phyloP scores from a whole-genome alignment of 2,797 vertebrate species.

The Carapus acus region DNA sequence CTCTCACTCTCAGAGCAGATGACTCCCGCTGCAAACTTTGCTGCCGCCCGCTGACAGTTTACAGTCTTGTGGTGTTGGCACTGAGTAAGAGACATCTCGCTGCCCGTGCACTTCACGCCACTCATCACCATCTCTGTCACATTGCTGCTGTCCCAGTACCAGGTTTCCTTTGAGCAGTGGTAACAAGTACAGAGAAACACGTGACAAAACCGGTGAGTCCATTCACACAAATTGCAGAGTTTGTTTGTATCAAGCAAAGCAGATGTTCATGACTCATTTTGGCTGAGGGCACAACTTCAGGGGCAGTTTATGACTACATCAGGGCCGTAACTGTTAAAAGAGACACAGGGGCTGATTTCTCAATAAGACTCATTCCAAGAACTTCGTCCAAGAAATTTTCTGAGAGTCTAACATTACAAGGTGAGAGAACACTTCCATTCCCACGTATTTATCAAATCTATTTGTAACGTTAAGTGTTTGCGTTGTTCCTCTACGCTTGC shows the following conservation, averaged over 20 bases:
- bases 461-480: too few species aligned
- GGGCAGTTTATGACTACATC: not conserved
- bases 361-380: not conserved
- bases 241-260: conserved; percentile 15
- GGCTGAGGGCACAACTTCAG: conserved; percentile 16
- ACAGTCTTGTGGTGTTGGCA: conserved; percentile 83
- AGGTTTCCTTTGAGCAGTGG: conserved; percentile 97
- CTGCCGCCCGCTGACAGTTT: conserved; percentile 80
- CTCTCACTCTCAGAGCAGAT: conserved; percentile 98
- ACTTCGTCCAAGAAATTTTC: too few species aligned
- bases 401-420: too few species aligned
- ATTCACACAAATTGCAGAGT: conserved; percentile 26
- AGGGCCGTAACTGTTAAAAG: conserved; percentile 4
- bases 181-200: conserved; percentile 4
- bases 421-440: too few species aligned
- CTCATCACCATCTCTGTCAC: conserved; percentile 90
- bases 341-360: not conserved
- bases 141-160: conserved; percentile 97
- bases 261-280: conserved; percentile 44
- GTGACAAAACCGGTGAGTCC: not conserved
- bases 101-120: conserved; percentile 86
- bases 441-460: too few species aligned
- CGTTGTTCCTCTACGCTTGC: too few species aligned
- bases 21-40: conserved; percentile 87
- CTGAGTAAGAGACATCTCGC: conserved; percentile 84